Evolutionary conservation across 1,140 invertebrate species (phyloP).

Genomic region (Lucilia cuprina): DNA sequence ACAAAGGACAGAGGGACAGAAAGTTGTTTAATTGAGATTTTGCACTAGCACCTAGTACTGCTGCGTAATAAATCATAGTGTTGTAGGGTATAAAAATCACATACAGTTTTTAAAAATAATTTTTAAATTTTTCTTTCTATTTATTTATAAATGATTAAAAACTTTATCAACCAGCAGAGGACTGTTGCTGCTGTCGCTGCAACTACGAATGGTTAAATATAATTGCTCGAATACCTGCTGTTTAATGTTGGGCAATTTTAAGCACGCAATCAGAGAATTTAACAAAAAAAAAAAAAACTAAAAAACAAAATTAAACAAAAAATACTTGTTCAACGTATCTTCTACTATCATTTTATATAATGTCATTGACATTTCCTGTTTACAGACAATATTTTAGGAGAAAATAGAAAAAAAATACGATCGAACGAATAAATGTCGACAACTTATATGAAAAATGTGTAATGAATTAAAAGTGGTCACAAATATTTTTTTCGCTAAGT

Average conservation of each 20-base stretch:
- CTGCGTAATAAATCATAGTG: no score
- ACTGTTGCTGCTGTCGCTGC: background rate
- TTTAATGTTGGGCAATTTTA: slow-evolving; percentile 17
- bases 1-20: no score
- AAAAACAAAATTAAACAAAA: background rate
- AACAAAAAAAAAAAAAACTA: background rate
- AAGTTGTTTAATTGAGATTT: no score
- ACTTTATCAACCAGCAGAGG: background rate
- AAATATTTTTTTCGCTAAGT: background rate
- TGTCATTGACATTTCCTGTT: slow-evolving; percentile 14
- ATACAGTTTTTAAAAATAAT: background rate
- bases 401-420: background rate
- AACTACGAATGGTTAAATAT: background rate
- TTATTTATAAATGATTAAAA: background rate
- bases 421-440: background rate
- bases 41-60: no score
- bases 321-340: background rate
- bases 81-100: background rate
- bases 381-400: background rate
- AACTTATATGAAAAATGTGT: background rate
- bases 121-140: background rate
- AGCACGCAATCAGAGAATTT: slow-evolving; percentile 9
- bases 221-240: background rate
- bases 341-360: background rate
- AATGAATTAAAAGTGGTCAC: background rate